phyloP scores from a whole-genome alignment of 2,888 invertebrate genomes.

The Drosophila formosana region DNA sequence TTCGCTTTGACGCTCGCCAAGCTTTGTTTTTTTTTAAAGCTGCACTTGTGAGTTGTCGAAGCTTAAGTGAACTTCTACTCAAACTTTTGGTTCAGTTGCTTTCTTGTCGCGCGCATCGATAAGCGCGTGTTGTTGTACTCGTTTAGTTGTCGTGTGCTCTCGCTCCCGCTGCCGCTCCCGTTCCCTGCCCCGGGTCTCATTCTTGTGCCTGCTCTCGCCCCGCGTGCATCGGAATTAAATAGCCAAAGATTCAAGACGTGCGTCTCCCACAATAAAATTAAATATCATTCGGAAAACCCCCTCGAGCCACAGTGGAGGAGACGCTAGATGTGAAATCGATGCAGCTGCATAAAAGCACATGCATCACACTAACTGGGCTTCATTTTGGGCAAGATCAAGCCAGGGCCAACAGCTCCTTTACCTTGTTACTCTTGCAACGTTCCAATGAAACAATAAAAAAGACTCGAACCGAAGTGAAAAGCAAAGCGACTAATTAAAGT shows the following conservation, averaged over 20 bases:
- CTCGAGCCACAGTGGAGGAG: slow-evolving; percentile 28
- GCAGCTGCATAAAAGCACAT: slow-evolving; percentile 48
- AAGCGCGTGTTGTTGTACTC: slow-evolving; percentile 43
- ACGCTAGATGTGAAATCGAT: slow-evolving; percentile 38
- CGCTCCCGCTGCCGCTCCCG: slow-evolving; percentile 18
- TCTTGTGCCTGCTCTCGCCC: neutral
- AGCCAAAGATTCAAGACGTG: slow-evolving; percentile 49
- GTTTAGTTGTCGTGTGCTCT: slow-evolving; percentile 44
- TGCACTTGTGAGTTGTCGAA: slow-evolving; percentile 57
- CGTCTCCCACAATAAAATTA: slow-evolving; percentile 43
- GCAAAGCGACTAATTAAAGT: slow-evolving; percentile 62
- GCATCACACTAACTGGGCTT: slow-evolving; percentile 29
- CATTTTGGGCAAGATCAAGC: slow-evolving; percentile 49
- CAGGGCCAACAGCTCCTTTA: slow-evolving; percentile 22
- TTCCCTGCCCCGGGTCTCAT: neutral
- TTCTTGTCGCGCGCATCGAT: slow-evolving; percentile 59
- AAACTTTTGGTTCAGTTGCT: slow-evolving; percentile 59
- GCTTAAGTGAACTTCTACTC: slow-evolving; percentile 43
- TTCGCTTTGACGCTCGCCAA: slow-evolving; percentile 28
- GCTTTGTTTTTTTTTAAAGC: slow-evolving; percentile 58
- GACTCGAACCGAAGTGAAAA: slow-evolving; percentile 62
- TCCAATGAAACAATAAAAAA: slow-evolving; percentile 21
- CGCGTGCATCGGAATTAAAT: slow-evolving; percentile 28
- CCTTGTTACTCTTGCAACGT: slow-evolving; percentile 12
- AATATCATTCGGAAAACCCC: slow-evolving; percentile 55